Conservation (phyloP, 2,797 vertebrate species). For the Enteromius anoplus region DNA sequence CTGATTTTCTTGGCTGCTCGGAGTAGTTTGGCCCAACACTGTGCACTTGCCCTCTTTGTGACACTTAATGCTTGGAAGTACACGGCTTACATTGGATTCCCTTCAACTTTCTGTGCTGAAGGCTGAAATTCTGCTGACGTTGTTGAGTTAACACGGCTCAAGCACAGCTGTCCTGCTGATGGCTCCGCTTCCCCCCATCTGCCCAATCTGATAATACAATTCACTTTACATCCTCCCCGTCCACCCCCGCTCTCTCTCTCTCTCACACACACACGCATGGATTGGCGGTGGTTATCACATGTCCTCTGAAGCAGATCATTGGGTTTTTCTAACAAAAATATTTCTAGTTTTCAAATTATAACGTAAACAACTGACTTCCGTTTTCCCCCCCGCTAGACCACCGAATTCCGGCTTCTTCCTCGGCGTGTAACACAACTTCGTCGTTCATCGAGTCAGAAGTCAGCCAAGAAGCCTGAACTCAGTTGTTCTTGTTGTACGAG, state of each 20-base stretch:
- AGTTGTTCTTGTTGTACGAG: too few species aligned
- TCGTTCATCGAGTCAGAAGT: too few species aligned
- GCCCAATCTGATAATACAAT: constrained; percentile 67
- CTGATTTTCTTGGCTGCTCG: not conserved
- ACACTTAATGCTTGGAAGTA: constrained; percentile 7
- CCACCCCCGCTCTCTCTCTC: constrained; percentile 59
- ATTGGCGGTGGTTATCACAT: too few species aligned
- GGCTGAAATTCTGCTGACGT: constrained; percentile 26
- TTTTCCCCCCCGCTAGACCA: too few species aligned
- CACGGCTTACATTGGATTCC: not conserved
- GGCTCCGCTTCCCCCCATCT: constrained; percentile 65
- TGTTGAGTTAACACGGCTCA: constrained; percentile 33
- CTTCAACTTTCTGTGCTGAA: constrained; percentile 14
- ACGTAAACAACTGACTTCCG: too few species aligned
- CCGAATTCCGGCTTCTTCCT: too few species aligned
- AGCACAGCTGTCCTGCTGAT: constrained; percentile 46
- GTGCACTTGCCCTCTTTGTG: not conserved
- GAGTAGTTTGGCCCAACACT: not conserved
- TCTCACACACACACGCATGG: too few species aligned
- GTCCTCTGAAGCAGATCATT: too few species aligned
- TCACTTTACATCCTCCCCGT: constrained; percentile 60
- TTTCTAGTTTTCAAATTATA: too few species aligned
- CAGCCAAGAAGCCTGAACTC: too few species aligned
- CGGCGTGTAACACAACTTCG: too few species aligned
- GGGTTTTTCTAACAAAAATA: too few species aligned